Conservation (phyloP, 2,797 vertebrate genomes). For the Enteromius argenteus region DNA sequence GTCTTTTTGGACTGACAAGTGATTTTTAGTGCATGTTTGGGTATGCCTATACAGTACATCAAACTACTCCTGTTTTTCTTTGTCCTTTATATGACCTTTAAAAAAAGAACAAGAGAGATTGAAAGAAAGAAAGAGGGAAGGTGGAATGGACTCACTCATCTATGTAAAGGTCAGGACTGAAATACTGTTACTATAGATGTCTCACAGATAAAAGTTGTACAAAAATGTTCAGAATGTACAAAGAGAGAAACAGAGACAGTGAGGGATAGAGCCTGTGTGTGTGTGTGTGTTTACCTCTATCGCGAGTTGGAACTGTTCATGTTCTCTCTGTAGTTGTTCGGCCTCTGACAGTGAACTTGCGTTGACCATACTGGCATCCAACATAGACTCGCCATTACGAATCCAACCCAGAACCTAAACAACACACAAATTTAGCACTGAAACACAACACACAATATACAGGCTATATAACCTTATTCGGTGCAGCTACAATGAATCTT, state of each 20-base stretch:
- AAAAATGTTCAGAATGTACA: not conserved
- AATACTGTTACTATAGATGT: not conserved
- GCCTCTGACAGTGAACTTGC: conserved; percentile 97
- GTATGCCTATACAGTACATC: not conserved
- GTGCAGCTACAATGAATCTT: not conserved
- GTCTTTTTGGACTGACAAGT: not conserved
- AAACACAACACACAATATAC: not conserved
- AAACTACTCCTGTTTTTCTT: not conserved
- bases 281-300: conserved; percentile 83
- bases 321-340: conserved; percentile 96
- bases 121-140: not conserved
- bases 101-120: not conserved
- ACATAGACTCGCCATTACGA: conserved; percentile 98
- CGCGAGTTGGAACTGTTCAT: conserved; percentile 97
- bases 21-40: not conserved
- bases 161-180: not conserved
- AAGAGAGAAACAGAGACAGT: not conserved
- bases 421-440: conserved; percentile 24
- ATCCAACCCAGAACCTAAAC: conserved; percentile 95
- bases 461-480: not conserved
- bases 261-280: conserved; percentile 18
- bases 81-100: not conserved
- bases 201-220: not conserved
- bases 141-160: not conserved
- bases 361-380: conserved; percentile 95